Conservation (phyloP, 2,113 vertebrate species). For the Odocoileus virginianus region DNA sequence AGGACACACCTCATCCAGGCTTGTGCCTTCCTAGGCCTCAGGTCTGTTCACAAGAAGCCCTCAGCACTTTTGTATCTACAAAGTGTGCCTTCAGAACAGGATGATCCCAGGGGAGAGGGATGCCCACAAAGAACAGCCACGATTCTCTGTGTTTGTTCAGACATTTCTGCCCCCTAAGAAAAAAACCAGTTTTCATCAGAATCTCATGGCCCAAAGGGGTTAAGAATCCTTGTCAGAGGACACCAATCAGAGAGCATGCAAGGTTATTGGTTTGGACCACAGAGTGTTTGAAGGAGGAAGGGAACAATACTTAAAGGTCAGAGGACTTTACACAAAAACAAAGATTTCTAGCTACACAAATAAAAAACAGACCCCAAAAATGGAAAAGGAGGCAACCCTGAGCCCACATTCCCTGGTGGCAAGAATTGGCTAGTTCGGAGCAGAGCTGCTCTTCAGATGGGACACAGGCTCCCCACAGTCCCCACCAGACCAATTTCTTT, state of each 20-base stretch:
- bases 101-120: not conserved
- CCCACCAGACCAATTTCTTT: not conserved
- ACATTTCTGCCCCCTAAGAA: not conserved
- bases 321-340: not conserved
- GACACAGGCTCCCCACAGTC: not conserved
- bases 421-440: not conserved
- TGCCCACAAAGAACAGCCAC: not conserved
- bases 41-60: not conserved
- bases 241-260: not conserved
- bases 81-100: not conserved
- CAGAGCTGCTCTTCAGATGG: not conserved
- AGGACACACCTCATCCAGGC: not conserved
- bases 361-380: not conserved
- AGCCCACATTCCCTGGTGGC: not conserved
- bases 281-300: not conserved
- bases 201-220: not conserved
- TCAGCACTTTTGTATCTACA: not conserved
- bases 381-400: not conserved
- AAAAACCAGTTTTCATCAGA: not conserved
- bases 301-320: slow-evolving; percentile 19
- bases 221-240: not conserved
- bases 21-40: not conserved
- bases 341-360: not conserved
- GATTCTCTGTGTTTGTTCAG: not conserved
- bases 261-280: not conserved